phyloP scores from a whole-genome alignment of 2,888 invertebrate species.

The Stenodema calcarata region DNA sequence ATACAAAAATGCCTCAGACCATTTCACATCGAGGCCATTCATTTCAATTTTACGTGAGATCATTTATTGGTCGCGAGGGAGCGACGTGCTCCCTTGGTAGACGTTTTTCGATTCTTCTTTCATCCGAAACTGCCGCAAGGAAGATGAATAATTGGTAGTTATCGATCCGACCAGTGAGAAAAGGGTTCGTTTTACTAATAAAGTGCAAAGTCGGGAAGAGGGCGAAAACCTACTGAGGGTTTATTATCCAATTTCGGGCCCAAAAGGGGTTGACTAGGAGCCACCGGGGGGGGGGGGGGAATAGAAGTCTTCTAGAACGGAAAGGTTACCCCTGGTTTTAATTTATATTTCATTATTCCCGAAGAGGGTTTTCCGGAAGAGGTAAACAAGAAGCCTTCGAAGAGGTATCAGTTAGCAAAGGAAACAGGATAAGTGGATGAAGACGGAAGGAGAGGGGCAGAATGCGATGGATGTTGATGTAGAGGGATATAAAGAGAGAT shows the following conservation, averaged over 20 bases:
- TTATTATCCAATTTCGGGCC: slow-evolving; percentile 53
- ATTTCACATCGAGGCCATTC: too few species aligned
- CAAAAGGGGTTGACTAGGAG: background rate
- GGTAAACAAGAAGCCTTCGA: slow-evolving; percentile 47
- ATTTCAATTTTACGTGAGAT: too few species aligned
- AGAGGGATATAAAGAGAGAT: slow-evolving; percentile 48
- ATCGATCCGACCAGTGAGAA: slow-evolving; percentile 43
- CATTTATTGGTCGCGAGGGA: too few species aligned
- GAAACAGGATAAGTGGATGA: slow-evolving; percentile 44
- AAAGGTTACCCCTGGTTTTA: slow-evolving; percentile 20
- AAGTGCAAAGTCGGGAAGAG: slow-evolving; percentile 49
- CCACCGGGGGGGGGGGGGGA: background rate
- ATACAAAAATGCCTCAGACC: too few species aligned
- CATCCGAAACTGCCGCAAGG: background rate
- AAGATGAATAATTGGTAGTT: slow-evolving; percentile 40
- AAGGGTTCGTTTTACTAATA: slow-evolving; percentile 51
- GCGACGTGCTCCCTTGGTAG: too few species aligned
- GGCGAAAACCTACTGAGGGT: slow-evolving; percentile 49
- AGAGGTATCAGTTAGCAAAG: slow-evolving; percentile 48
- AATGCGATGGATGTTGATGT: slow-evolving; percentile 48
- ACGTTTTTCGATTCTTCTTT: too few species aligned
- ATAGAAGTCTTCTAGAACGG: background rate
- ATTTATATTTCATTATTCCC: slow-evolving; percentile 46
- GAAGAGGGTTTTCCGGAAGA: slow-evolving; percentile 4
- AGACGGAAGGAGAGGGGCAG: background rate